Evolutionary conservation across 2,888 invertebrate species (phyloP), one percentile per base, ranked within the genome.

Genomic region (Dasypolia templi): DNA sequence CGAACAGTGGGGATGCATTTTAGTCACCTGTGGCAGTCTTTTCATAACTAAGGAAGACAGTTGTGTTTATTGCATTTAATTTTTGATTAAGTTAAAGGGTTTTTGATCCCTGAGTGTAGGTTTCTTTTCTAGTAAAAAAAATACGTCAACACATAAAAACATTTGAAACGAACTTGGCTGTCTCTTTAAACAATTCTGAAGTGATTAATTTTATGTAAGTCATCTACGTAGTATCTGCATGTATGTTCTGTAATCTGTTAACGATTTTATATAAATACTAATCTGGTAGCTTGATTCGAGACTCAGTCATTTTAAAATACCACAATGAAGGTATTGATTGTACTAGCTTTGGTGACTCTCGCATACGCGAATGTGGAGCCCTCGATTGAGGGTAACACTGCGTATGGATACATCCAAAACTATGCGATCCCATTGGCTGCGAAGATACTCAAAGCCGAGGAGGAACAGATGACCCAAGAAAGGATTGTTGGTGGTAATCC

Each of bases 401-500:
- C 87, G 7, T 90, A 83, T 78, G 92, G 92, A 12, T 93, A 92
- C 81, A 81, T 92, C 19, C 76, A 77, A 51, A 89, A 87, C 22
- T 83, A 87, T 74, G 92, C 88, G 26, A 88, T 93, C 42, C 92
- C 75, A 29, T 39, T 62, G 67, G 93, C 89, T 7, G 91, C 93
- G 66, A 72, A 87, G 69, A 88, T 92, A 46, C 89, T 88, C 6
- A 87, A 88, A 65, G 86, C 87, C 19, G 94, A 94, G 79, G 94
- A 94, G 79, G 91, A 92, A 56, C 85, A 83, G 56, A 58, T 89
- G 12, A 83, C 66, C 32, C 74, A 83, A 5, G 74, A 86, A 14
- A 92, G 92, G 69, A 93, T 94, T 44, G 87, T 91, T 14, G 93
- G 93, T 32, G 94, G 94, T 7, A 63, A 68, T 1, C 86, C 89